Conservation (phyloP, 1,140 invertebrate genomes). For the Drosophila mojavensis region DNA sequence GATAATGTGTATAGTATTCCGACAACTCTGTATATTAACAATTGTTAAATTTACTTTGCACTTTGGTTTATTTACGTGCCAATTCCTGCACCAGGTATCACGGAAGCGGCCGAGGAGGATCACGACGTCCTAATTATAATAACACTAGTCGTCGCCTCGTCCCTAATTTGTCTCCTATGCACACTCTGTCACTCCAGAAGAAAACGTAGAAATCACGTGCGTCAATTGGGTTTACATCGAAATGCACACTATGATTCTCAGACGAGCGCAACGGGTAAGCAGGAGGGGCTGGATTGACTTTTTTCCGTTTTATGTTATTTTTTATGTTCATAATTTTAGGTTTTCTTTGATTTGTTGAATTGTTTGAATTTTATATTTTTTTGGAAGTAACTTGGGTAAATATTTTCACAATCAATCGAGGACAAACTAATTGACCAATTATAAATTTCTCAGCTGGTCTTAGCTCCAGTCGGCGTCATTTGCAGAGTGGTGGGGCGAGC, state of each 20-base stretch:
- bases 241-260: slow-evolving; percentile 84
- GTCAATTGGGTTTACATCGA: slow-evolving; percentile 82
- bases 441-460: slow-evolving; percentile 58
- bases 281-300: background rate
- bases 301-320: background rate
- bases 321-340: slow-evolving; percentile 40
- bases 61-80: slow-evolving; percentile 34
- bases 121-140: slow-evolving; percentile 85
- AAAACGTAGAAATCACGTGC: slow-evolving; percentile 83
- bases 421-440: background rate
- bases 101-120: slow-evolving; percentile 85
- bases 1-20: slow-evolving; percentile 15
- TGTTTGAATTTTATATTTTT: slow-evolving; percentile 23
- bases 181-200: slow-evolving; percentile 84
- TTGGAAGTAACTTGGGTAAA: slow-evolving; percentile 49
- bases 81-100: slow-evolving; percentile 75
- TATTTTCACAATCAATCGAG: no score
- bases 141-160: slow-evolving; percentile 84
- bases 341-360: slow-evolving; percentile 59
- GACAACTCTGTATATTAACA: slow-evolving; percentile 8
- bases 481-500: slow-evolving; percentile 81
- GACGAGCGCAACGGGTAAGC: slow-evolving; percentile 83
- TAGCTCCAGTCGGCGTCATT: slow-evolving; percentile 82
- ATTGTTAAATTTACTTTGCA: background rate
- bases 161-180: slow-evolving; percentile 85